These are phyloP conservation scores for Glandiceps talaboti DNA, from an alignment of 53 echinoderm and acorn worm genomes.

Conservation along the genomic window DNA sequence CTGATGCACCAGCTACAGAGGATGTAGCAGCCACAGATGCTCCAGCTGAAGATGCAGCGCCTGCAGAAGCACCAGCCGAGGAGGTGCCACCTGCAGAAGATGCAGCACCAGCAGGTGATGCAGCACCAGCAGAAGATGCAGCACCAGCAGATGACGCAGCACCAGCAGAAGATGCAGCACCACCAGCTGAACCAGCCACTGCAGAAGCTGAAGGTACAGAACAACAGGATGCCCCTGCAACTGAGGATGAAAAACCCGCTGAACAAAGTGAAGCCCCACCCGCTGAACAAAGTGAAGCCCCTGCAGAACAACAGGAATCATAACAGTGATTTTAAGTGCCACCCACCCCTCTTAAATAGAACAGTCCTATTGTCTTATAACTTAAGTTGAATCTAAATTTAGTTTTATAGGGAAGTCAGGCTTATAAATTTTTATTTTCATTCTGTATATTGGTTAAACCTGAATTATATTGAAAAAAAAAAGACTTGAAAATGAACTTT, in stretches of 20 bases:
- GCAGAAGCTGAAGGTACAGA: slow-evolving; percentile 13
- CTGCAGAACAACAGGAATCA: too few species aligned
- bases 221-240: neutral
- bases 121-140: neutral
- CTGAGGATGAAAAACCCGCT: neutral
- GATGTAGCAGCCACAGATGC: neutral
- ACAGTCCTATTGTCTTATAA: too few species aligned
- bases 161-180: neutral
- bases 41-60: neutral
- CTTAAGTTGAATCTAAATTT: too few species aligned
- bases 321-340: too few species aligned
- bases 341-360: too few species aligned
- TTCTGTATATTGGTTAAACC: too few species aligned
- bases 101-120: neutral
- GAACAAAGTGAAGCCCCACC: neutral
- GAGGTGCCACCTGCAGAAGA: neutral
- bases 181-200: neutral
- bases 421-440: too few species aligned
- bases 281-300: neutral
- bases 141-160: neutral
- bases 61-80: neutral
- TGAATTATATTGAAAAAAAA: too few species aligned
- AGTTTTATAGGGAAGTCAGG: too few species aligned
- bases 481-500: too few species aligned
- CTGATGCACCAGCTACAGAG: neutral